Base-by-base conservation (phyloP, 2,888 invertebrate species). In the Lypha dubia region DNA sequence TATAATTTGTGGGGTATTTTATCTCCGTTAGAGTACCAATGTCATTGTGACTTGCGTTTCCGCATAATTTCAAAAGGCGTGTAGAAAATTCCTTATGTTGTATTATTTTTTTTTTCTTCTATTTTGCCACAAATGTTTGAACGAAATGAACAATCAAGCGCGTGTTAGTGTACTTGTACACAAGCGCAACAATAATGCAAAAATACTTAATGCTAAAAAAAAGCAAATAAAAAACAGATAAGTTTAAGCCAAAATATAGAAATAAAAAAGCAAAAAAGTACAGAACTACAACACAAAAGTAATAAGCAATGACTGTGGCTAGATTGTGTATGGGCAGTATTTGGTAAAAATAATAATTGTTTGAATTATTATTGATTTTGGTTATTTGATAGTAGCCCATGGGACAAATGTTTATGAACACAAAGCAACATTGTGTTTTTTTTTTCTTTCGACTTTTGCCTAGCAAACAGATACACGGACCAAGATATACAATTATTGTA, bases 321-420 rank as follows among this genome's bases (percentile, higher is more conserved):
- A 53, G 41, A 53, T 56, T 65, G 70, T 81, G 83, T 70, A 81
- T 85, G 85, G 79, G 83, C 74, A 81, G 84, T 74, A 63, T 77
- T 81, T 73, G 77, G 77, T 63, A 84, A 81, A 79, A 83, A 83
- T 85, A 85, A 85, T 85, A 85, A 85, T 85, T 85, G 85, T 85
- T 85, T 85, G 83, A 85, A 85, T 85, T 85, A 84, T 86, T 86
- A 86, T 86, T 86, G 86, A 86, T 86, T 86, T 84, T 84, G 51
- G 84, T 81, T 83, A 84, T 86, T 84, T 84, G 84, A 86, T 84
- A 86, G 84, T 81, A 86, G 86, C 81, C 80, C 84, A 84, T 76
- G 77, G 79, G 86, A 81, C 82, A 85, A 79, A 85, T 82, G 82
- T 82, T 73, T 68, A 56, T 56, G 28, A 53, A 75, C 51, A 84